phyloP scores from a whole-genome alignment of 2,113 vertebrate genomes.

The Spilogale gracilis region DNA sequence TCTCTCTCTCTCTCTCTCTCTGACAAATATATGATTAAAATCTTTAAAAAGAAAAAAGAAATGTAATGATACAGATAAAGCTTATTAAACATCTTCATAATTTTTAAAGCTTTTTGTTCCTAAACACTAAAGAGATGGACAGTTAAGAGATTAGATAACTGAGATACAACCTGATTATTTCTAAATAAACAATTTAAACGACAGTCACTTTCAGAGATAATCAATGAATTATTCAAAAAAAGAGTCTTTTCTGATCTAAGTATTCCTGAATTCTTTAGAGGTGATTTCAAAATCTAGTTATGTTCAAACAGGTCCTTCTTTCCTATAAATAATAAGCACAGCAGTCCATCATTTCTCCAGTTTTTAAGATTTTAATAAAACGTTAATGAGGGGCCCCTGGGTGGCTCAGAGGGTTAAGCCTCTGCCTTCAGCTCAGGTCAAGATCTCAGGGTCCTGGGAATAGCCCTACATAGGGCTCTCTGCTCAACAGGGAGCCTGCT shows the following conservation, averaged over 20 bases:
- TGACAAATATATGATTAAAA: not conserved
- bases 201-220: slow-evolving; percentile 20
- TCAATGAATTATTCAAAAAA: slow-evolving; percentile 43
- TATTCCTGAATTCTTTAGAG: slow-evolving; percentile 19
- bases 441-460: too few relatives aligned
- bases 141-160: slow-evolving; percentile 31
- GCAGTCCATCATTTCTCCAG: slow-evolving; percentile 34
- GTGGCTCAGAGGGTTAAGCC: too few relatives aligned
- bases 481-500: too few relatives aligned
- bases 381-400: not conserved
- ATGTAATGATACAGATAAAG: slow-evolving; percentile 18
- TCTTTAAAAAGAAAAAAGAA: not conserved
- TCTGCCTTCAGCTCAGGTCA: too few relatives aligned
- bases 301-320: slow-evolving; percentile 23
- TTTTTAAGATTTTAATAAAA: slow-evolving; percentile 48
- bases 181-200: slow-evolving; percentile 44
- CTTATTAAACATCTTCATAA: not conserved
- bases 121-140: not conserved
- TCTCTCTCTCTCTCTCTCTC: too few relatives aligned
- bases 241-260: slow-evolving; percentile 11
- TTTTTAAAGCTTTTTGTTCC: slow-evolving; percentile 38
- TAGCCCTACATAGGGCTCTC: too few relatives aligned
- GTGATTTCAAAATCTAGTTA: slow-evolving; percentile 49
- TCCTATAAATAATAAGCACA: slow-evolving; percentile 53
- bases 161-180: slow-evolving; percentile 31